Conservation (phyloP, 2,888 invertebrate species). For the Drosophila koepferae region DNA sequence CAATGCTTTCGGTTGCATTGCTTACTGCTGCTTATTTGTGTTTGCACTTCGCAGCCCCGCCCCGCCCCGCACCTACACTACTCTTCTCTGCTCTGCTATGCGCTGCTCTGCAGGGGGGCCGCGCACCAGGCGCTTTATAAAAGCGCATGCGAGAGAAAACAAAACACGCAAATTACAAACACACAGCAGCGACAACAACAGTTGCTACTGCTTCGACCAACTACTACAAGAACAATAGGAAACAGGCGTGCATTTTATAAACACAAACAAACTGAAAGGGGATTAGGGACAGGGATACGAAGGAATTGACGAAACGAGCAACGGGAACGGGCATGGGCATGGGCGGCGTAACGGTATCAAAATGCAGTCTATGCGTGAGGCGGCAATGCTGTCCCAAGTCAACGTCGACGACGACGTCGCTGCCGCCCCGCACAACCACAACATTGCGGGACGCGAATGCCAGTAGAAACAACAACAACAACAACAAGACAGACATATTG, state of each 20-base stretch:
- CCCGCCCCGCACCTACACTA: neutral
- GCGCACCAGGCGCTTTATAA: slow-evolving; percentile 53
- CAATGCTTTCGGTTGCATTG: slow-evolving; percentile 20
- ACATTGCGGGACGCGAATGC: slow-evolving; percentile 55
- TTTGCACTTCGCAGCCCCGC: slow-evolving; percentile 68
- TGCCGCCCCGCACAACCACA: slow-evolving; percentile 50
- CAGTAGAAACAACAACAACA: slow-evolving; percentile 23
- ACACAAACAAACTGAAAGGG: slow-evolving; percentile 60
- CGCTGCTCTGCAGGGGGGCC: slow-evolving; percentile 28
- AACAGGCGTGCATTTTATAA: slow-evolving; percentile 61
- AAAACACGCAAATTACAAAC: slow-evolving; percentile 70
- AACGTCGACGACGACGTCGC: slow-evolving; percentile 26
- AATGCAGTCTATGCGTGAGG: slow-evolving; percentile 60
- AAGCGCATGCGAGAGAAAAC: slow-evolving; percentile 71
- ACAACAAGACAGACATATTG: slow-evolving; percentile 37
- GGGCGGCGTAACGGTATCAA: slow-evolving; percentile 30
- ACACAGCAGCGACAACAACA: slow-evolving; percentile 28
- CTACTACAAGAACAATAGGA: slow-evolving; percentile 64
- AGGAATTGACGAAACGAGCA: slow-evolving; percentile 8
- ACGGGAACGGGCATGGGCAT: neutral
- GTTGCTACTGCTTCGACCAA: slow-evolving; percentile 46
- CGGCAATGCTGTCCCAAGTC: slow-evolving; percentile 15
- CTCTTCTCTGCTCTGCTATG: neutral
- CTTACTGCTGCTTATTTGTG: slow-evolving; percentile 57
- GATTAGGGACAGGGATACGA: slow-evolving; percentile 15